phyloP scores from a whole-genome alignment of 2,888 invertebrate species.

The Carcina quercana region DNA sequence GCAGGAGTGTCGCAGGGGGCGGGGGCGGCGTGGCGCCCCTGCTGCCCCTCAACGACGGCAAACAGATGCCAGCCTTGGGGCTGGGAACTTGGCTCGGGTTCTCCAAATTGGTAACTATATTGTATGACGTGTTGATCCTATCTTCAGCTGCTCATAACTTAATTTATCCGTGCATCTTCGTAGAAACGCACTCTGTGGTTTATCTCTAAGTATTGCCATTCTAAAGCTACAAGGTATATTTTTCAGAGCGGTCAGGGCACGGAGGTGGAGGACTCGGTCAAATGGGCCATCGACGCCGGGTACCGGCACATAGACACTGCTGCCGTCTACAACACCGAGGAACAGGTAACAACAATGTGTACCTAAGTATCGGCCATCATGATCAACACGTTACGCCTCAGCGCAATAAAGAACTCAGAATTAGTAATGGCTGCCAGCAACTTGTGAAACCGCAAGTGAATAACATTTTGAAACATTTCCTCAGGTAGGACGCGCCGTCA shows the following conservation, averaged over 20 bases:
- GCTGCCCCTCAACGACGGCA: constrained; percentile 72
- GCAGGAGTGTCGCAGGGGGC: constrained; percentile 15
- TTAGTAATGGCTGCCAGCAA: too few relatives aligned
- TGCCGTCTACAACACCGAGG: constrained; percentile 69
- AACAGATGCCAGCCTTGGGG: constrained; percentile 74
- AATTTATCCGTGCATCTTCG: too few relatives aligned
- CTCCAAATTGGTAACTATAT: constrained; percentile 43
- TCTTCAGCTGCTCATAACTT: too few relatives aligned
- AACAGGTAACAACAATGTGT: constrained; percentile 44
- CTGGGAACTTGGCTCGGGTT: constrained; percentile 76
- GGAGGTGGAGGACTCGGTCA: constrained; percentile 60
- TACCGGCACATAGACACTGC: constrained; percentile 81
- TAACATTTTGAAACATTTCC: constrained; percentile 1
- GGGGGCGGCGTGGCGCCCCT: constrained; percentile 47
- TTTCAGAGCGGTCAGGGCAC: constrained; percentile 26
- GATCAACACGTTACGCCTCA: too few relatives aligned
- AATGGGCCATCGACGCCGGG: constrained; percentile 74
- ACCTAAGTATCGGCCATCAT: neutral
- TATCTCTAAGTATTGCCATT: too few relatives aligned
- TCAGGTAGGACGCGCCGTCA: constrained; percentile 57
- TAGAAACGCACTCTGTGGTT: too few relatives aligned
- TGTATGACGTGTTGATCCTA: too few relatives aligned
- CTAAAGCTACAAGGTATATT: too few relatives aligned
- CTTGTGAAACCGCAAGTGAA: too few relatives aligned
- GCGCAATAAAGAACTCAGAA: too few relatives aligned